A percentile compares a stretch with the other conserved stretches of the same genome.
phyloP scores from a whole-genome alignment of 2,797 vertebrate genomes.

The Galago senegalensis region DNA sequence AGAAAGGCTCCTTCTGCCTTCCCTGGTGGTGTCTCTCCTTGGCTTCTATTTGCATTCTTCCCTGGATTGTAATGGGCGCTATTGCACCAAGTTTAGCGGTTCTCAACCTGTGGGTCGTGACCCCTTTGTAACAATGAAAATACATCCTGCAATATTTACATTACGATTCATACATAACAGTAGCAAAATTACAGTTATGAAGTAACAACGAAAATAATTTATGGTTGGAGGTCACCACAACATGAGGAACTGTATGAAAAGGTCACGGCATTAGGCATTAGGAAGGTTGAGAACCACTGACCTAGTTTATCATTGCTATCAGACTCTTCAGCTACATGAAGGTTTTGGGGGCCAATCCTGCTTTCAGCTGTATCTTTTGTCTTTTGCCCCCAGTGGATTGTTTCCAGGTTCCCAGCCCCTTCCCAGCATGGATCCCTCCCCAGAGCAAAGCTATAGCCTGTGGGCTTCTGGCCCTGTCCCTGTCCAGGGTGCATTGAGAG shows the following conservation, averaged over 20 bases:
- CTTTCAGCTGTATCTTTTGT: not conserved
- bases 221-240: too few relatives aligned
- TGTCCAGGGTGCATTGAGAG: not conserved
- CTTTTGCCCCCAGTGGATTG: not conserved
- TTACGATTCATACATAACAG: too few relatives aligned
- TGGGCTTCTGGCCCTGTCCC: not conserved
- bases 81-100: not conserved
- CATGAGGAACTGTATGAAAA: too few relatives aligned
- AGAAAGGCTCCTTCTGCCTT: not conserved
- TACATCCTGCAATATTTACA: too few relatives aligned
- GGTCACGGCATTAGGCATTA: too few relatives aligned
- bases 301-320: not conserved
- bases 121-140: too few relatives aligned
- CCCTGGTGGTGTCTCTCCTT: not conserved
- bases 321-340: fast-evolving
- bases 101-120: too few relatives aligned
- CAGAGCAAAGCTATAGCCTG: not conserved
- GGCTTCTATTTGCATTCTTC: not conserved
- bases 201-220: too few relatives aligned
- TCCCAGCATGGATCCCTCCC: not conserved
- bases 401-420: not conserved
- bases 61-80: not conserved
- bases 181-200: too few relatives aligned
- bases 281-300: too few relatives aligned
- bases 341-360: not conserved